phyloP scores from a whole-genome alignment of 2,113 vertebrate genomes.

The Neotragus moschatus region DNA sequence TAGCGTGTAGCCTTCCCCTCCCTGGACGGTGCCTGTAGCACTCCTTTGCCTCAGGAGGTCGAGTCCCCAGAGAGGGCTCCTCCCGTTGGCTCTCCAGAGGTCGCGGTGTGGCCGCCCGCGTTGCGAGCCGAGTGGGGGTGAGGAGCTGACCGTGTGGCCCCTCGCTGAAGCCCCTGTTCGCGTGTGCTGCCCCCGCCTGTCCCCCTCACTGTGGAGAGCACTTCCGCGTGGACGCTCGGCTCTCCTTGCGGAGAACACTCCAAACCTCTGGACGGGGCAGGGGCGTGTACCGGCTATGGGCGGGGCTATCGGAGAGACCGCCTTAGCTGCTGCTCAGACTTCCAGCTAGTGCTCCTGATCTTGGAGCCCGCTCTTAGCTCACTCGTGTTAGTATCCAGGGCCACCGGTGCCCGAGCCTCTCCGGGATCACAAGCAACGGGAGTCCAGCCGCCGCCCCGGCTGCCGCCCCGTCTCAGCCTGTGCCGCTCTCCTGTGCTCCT shows the following conservation, averaged over 20 bases:
- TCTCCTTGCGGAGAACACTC: background rate
- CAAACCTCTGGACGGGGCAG: background rate
- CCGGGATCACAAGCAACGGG: accelerated
- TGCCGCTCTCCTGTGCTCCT: background rate
- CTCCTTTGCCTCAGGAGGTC: background rate
- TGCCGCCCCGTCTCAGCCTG: accelerated
- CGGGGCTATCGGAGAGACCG: accelerated
- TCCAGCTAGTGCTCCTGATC: background rate
- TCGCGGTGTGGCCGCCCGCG: accelerated
- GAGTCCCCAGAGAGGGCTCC: background rate
- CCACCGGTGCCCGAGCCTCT: background rate
- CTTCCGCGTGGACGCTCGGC: background rate
- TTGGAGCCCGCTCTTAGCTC: background rate
- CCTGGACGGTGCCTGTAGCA: background rate
- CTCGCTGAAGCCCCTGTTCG: background rate
- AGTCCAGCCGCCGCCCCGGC: background rate
- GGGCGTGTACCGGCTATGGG: accelerated
- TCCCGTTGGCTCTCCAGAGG: too few relatives aligned
- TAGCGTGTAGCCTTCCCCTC: background rate
- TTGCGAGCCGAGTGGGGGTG: too few relatives aligned
- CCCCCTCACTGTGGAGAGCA: background rate
- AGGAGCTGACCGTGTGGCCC: background rate
- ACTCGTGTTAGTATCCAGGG: background rate
- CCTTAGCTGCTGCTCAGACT: background rate
- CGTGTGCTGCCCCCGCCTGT: background rate